Conservation (phyloP, 1,140 invertebrate genomes). For the Caenorhabditis latens region DNA sequence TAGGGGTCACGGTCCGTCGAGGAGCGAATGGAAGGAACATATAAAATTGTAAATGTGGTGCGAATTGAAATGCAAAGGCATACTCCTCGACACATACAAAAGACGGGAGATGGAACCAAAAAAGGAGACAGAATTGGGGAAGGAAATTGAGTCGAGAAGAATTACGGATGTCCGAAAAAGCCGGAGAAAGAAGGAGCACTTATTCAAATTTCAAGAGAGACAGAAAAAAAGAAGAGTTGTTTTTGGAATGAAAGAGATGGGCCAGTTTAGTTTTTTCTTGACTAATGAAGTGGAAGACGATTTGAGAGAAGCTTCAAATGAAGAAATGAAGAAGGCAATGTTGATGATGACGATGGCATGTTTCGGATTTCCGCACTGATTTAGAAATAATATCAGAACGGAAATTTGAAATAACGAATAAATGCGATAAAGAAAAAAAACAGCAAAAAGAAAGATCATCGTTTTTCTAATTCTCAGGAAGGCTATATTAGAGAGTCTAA, state of each 20-base stretch:
- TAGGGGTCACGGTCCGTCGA: conserved; percentile 3
- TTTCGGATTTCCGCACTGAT: conserved; percentile 54
- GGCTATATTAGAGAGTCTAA: too few relatives aligned
- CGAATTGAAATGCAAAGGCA: conserved; percentile 28
- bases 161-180: neutral
- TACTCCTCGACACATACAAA: neutral
- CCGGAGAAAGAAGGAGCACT: conserved; percentile 1
- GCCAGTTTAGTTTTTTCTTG: conserved; percentile 36
- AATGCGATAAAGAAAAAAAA: neutral
- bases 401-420: neutral
- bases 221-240: neutral
- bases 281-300: conserved; percentile 50
- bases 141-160: conserved; percentile 43
- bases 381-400: conserved; percentile 23
- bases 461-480: too few relatives aligned
- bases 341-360: neutral
- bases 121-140: neutral
- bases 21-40: neutral
- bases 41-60: conserved; percentile 34
- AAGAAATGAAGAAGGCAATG: neutral
- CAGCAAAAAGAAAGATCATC: neutral
- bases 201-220: conserved; percentile 53
- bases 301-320: neutral
- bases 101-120: neutral
- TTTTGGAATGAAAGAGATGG: conserved; percentile 21